A percentile compares a stretch with the other conserved stretches of the same genome.
Evolutionary conservation across 2,888 invertebrate species (phyloP).

Genomic region (Colostygia pectinataria): DNA sequence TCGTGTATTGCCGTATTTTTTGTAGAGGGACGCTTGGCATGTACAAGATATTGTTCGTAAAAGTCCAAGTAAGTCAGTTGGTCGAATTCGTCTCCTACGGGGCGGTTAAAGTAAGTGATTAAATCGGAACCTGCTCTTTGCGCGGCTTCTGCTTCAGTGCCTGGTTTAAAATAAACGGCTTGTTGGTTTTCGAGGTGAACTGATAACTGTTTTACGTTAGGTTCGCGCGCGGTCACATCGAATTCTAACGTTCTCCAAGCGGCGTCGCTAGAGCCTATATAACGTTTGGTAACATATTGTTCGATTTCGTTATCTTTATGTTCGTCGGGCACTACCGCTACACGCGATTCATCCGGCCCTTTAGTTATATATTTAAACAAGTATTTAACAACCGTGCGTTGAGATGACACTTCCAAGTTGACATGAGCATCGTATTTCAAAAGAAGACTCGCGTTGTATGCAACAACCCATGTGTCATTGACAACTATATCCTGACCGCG

Average conservation of each 20-base stretch:
- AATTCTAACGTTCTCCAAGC: conserved; percentile 13
- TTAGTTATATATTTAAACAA: no score
- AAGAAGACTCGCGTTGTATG: no score
- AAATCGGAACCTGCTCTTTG: no score
- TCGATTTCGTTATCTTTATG: conserved; percentile 2
- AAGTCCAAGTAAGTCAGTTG: conserved; percentile 5
- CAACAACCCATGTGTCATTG: no score
- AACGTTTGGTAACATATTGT: conserved; percentile 9
- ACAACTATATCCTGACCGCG: no score
- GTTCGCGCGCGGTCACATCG: conserved; percentile 13
- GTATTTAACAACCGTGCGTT: no score
- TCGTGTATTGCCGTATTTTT: background rate
- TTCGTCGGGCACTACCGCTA: background rate
- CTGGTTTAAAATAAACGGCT: conserved; percentile 7
- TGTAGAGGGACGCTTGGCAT: conserved; percentile 4
- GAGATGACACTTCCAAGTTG: no score
- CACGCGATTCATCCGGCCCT: conserved; percentile 18
- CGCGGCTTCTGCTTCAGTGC: no score
- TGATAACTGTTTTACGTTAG: conserved; percentile 1
- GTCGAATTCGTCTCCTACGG: conserved; percentile 6
- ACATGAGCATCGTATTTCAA: no score
- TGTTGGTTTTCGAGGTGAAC: conserved; percentile 10
- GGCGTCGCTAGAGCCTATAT: conserved; percentile 10
- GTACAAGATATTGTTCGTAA: no score
- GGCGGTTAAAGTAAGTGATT: conserved; percentile 12